Evolutionary conservation across 2,888 invertebrate genomes (phyloP).

Genomic region (Gymnocheta viridis): DNA sequence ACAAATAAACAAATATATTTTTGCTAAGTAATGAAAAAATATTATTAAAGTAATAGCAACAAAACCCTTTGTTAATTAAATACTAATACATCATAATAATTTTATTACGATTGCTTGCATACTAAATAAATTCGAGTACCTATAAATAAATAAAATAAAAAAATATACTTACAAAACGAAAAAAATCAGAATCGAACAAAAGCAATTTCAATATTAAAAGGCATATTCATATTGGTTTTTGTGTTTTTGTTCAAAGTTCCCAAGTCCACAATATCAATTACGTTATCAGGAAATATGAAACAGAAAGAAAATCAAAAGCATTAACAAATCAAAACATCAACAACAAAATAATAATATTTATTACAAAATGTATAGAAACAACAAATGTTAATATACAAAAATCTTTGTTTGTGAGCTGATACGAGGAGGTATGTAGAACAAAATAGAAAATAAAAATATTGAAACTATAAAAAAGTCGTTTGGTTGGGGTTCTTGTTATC

Average conservation of each 20-base stretch:
- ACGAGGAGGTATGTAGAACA: not conserved
- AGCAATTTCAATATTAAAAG: slow-evolving; percentile 13
- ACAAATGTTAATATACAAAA: not conserved
- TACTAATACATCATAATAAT: not conserved
- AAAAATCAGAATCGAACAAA: slow-evolving; percentile 3
- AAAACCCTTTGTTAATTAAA: not conserved
- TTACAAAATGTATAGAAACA: not conserved
- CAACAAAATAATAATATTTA: not conserved
- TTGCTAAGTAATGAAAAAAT: not conserved
- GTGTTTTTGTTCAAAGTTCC: slow-evolving; percentile 47
- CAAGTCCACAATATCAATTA: slow-evolving; percentile 55
- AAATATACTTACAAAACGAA: not conserved
- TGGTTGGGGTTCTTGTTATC: not conserved
- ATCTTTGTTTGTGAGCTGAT: not conserved
- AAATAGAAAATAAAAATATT: not conserved
- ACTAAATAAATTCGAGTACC: too few relatives aligned
- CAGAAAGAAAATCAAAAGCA: slow-evolving; percentile 11
- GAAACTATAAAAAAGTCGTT: not conserved
- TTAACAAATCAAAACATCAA: slow-evolving; percentile 7
- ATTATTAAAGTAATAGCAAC: not conserved
- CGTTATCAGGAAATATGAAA: slow-evolving; percentile 63
- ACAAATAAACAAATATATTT: not conserved
- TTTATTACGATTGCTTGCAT: not conserved
- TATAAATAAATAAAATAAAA: too few relatives aligned
- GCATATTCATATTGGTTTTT: not conserved